Evolutionary conservation across 2,888 invertebrate genomes (phyloP), one percentile per base, ranked within the genome.

Genomic region (Polyploca ridens): DNA sequence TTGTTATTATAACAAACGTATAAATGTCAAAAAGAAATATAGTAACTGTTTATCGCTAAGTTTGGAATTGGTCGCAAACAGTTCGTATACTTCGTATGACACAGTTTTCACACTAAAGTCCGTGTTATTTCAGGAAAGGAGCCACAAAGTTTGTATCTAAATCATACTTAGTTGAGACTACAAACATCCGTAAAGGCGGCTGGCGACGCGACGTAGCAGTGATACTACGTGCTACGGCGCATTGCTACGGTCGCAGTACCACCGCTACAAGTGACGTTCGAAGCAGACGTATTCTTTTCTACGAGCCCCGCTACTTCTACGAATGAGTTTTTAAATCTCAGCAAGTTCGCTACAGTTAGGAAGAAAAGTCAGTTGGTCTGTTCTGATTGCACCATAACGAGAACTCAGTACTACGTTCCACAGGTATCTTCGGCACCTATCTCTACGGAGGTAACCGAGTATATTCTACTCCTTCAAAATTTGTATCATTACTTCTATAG

Each of bases 91-190:
- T 73, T 70, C 70, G 73, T 68, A 69, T 68, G 72, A 68, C 72
- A 78, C 74, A 81, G 77, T 83, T 85, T 79, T 79, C 75, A 72
- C 73, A 73, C 81, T 75, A 69, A 84, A 86, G 78, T 87, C 82
- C 70, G 75, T 81, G 79, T 81, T 82, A 83, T 85, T 85, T 77
- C 78, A 79, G 77, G 81, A 82, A 83, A 77, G 78, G 75, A 78
- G 77, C 73, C 74, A 71, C 72, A 68, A 89, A 89, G 85, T 89
- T 89, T 82, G 74, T 74, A 76, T 73, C 83, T 88, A 89, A 86
- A 87, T 88, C 87, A 89, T 81, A 83, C 78, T 84, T 80, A 85
- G 82, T 80, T 78, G 79, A 74, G 78, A 82, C 78, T 83, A 78
- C 82, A 81, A 81, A 77, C 79, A 78, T 81, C 74, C 79, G 77